Percentiles rank a stretch among this genome's conserved stretches.
phyloP scores from a whole-genome alignment of 2,113 vertebrate genomes.

The Alligator mississippiensis region DNA sequence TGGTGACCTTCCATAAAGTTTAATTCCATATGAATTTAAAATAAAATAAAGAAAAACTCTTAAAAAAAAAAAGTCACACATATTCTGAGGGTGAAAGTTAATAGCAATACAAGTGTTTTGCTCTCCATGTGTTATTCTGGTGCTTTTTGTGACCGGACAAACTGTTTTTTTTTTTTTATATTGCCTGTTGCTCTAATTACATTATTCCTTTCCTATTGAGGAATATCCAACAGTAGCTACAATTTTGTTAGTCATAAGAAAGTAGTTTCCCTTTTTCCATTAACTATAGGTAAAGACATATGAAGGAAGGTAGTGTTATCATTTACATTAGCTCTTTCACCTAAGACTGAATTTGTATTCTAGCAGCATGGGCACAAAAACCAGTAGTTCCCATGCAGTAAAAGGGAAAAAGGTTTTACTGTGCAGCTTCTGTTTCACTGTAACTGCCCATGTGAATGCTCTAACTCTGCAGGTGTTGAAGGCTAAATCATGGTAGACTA shows the following conservation, averaged over 20 bases:
- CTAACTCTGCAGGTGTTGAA: too few relatives aligned
- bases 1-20: not conserved
- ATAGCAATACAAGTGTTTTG: not conserved
- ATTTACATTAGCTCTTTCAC: not conserved
- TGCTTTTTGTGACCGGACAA: too few relatives aligned
- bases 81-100: not conserved
- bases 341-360: not conserved
- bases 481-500: too few relatives aligned
- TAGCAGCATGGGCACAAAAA: too few relatives aligned
- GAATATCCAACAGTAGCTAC: not conserved
- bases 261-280: not conserved
- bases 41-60: too few relatives aligned
- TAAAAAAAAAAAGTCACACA: not conserved
- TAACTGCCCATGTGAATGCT: too few relatives aligned
- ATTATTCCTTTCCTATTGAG: not conserved
- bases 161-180: not conserved
- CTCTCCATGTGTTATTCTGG: too few relatives aligned
- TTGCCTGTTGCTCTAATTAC: accelerated
- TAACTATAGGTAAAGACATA: not conserved
- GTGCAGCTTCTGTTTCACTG: too few relatives aligned
- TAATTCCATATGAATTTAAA: not conserved
- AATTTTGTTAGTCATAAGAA: not conserved
- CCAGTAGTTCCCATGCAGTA: too few relatives aligned
- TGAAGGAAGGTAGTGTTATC: not conserved
- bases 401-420: too few relatives aligned